Evolutionary conservation across 2,113 vertebrate genomes (phyloP).

Genomic region (Callorhinus ursinus): DNA sequence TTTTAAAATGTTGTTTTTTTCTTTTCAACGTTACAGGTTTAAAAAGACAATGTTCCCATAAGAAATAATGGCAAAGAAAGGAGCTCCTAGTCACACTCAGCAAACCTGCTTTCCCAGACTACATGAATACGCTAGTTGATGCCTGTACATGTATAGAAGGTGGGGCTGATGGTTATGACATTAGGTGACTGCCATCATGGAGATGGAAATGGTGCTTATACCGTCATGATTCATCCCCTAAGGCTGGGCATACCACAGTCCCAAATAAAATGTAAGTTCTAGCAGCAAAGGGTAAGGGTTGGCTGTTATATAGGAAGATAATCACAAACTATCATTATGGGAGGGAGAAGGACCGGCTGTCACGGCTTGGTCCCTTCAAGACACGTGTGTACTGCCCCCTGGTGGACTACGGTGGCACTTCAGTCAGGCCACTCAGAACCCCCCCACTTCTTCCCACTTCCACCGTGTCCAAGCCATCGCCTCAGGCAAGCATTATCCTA

Average conservation of each 20-base stretch:
- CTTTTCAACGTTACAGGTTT: not conserved
- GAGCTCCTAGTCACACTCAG: not conserved
- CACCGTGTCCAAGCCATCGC: not conserved
- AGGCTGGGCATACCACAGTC: not conserved
- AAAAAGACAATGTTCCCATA: not conserved
- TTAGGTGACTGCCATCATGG: not conserved
- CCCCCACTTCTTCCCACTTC: not conserved
- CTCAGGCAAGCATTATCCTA: not conserved
- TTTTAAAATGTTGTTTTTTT: not conserved
- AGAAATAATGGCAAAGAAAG: not conserved
- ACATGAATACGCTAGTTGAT: not conserved
- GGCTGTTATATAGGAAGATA: not conserved
- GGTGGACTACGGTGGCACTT: conserved; percentile 4
- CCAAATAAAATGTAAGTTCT: not conserved
- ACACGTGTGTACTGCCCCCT: conserved; percentile 34
- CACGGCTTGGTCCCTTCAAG: not conserved
- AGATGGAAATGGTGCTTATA: not conserved
- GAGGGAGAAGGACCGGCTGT: not conserved
- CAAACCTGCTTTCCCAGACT: not conserved
- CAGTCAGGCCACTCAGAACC: not conserved
- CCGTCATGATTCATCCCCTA: not conserved
- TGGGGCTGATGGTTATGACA: not conserved
- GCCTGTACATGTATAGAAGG: too few relatives aligned
- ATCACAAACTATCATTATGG: not conserved
- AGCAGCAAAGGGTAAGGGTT: not conserved